A percentile compares a stretch with the other conserved stretches of the same genome.
Evolutionary conservation across 1,140 invertebrate species (phyloP).

Genomic region (Lepidurus couesii): DNA sequence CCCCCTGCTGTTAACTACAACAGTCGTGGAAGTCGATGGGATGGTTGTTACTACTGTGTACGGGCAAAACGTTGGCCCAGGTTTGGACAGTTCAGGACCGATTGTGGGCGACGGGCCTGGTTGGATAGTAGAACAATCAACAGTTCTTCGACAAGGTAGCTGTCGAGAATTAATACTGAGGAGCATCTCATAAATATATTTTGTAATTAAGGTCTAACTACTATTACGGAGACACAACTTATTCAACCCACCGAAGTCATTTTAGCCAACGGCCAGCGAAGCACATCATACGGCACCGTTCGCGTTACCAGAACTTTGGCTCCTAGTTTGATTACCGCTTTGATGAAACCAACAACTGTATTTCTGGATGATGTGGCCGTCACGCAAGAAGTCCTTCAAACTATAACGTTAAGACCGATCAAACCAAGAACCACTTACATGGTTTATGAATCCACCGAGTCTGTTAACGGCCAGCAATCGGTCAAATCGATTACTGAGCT

Average conservation of each 20-base stretch:
- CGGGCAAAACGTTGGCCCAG: slow-evolving; percentile 1
- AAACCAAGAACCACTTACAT: not conserved
- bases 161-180: not conserved
- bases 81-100: not conserved
- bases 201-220: not conserved
- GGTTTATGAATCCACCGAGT: not conserved
- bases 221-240: not conserved
- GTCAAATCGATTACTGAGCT: not conserved
- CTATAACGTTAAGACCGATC: not conserved
- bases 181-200: not conserved
- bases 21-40: not conserved
- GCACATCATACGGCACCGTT: not conserved
- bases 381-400: not conserved
- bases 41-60: not conserved
- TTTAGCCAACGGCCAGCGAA: not conserved
- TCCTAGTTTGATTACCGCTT: not conserved
- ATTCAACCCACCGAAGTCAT: not conserved
- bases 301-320: not conserved
- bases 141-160: not conserved
- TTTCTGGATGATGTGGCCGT: not conserved
- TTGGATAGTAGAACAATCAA: not conserved
- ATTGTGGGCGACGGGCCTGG: not conserved
- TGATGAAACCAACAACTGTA: not conserved
- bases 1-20: not conserved
- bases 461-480: not conserved